These are phyloP conservation scores for Manis pentadactyla DNA, from an alignment of 2,797 vertebrate species.

Conservation along the genomic window DNA sequence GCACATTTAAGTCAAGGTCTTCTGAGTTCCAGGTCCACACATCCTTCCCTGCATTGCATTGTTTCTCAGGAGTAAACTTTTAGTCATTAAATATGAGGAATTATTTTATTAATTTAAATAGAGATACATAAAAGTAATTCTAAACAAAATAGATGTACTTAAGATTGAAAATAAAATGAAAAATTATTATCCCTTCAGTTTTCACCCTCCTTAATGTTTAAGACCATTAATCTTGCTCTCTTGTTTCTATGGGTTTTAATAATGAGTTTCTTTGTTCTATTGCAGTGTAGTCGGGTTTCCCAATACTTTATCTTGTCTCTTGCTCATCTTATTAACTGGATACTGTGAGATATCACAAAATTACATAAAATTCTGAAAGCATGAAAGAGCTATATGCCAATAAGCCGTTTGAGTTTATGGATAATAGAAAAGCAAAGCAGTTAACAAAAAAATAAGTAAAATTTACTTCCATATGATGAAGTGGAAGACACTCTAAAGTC, in stretches of 20 bases:
- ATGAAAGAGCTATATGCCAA: slow-evolving; percentile 6
- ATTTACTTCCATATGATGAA: not conserved
- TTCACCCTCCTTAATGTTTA: slow-evolving; percentile 49
- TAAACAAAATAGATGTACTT: slow-evolving; percentile 30
- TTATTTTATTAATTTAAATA: slow-evolving; percentile 57
- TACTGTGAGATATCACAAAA: slow-evolving; percentile 33
- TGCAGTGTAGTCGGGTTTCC: not conserved
- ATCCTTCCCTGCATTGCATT: not conserved
- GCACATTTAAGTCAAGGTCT: not conserved
- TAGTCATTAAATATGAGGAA: slow-evolving; percentile 22
- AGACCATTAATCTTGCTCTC: slow-evolving; percentile 29
- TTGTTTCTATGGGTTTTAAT: not conserved
- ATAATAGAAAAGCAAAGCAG: slow-evolving; percentile 47
- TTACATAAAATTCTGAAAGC: slow-evolving; percentile 49
- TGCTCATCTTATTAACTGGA: slow-evolving; percentile 10
- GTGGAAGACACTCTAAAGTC: not conserved
- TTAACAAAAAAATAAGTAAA: slow-evolving; percentile 38
- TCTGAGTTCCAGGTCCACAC: not conserved
- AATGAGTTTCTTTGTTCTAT: slow-evolving; percentile 20
- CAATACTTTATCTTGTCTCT: slow-evolving; percentile 55
- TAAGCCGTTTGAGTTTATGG: slow-evolving; percentile 46
- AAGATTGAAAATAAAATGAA: slow-evolving; percentile 44
- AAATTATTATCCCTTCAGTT: not conserved
- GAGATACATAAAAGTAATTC: slow-evolving; percentile 22
- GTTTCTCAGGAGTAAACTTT: not conserved